These are phyloP conservation scores for Anas flavirostris DNA, from an alignment of 2,797 vertebrate species.

Conservation along the genomic window DNA sequence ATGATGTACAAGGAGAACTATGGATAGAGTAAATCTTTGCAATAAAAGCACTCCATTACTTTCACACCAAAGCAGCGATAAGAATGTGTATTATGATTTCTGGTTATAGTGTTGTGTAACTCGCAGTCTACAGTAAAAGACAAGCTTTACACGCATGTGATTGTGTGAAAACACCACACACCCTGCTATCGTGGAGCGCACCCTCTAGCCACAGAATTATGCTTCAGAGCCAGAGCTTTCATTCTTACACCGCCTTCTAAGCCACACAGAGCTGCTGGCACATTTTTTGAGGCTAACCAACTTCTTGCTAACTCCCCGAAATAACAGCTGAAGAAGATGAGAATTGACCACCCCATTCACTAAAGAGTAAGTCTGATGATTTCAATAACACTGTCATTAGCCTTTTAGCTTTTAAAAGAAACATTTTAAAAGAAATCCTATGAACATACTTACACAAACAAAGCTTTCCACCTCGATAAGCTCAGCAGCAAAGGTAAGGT, in stretches of 20 bases:
- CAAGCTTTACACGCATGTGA: background rate
- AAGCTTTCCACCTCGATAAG: background rate
- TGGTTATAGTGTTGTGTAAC: background rate
- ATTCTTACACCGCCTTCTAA: background rate
- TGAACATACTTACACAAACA: background rate
- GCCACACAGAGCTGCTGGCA: background rate
- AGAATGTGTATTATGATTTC: background rate
- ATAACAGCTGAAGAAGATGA: background rate
- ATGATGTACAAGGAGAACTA: background rate
- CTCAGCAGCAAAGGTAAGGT: background rate
- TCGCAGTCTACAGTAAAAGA: background rate
- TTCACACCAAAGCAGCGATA: background rate
- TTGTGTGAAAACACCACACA: background rate
- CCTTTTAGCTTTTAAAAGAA: background rate
- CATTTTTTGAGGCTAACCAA: background rate
- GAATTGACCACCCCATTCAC: background rate
- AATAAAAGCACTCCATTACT: background rate
- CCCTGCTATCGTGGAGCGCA: background rate
- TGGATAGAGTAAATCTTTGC: background rate
- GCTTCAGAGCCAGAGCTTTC: background rate
- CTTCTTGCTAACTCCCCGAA: background rate
- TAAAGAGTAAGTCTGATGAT: background rate
- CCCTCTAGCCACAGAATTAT: background rate
- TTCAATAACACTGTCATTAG: background rate
- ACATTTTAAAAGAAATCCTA: background rate